phyloP scores from a whole-genome alignment of 2,113 vertebrate species.

The Myrmecobius fasciatus region DNA sequence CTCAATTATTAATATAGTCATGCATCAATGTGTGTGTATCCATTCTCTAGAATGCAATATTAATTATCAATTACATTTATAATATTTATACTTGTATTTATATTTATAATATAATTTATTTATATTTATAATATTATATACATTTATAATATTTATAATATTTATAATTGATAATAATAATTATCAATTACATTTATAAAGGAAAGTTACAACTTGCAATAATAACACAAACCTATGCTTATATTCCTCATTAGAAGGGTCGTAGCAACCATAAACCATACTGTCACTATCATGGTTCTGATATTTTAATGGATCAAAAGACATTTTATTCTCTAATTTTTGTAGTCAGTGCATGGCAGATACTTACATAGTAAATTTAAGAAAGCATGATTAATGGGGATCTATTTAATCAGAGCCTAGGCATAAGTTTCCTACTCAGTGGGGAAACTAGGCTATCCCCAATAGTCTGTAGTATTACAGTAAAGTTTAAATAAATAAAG shows the following conservation, averaged over 20 bases:
- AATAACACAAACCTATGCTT: not conserved
- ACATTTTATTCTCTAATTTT: not conserved
- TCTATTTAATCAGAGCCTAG: not conserved
- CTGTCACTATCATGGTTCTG: not conserved
- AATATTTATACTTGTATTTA: no score
- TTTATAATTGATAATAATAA: no score
- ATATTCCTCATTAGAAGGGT: not conserved
- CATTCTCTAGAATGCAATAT: not conserved
- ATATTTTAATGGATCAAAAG: not conserved
- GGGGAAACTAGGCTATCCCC: not conserved
- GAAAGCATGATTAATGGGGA: not conserved
- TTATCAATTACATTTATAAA: not conserved
- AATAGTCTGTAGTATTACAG: not conserved
- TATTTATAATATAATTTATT: no score
- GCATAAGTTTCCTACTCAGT: not conserved
- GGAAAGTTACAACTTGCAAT: not conserved
- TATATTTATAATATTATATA: no score
- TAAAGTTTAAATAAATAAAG: not conserved
- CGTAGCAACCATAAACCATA: not conserved
- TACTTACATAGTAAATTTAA: not conserved
- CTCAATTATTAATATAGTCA: not conserved
- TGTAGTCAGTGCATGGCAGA: not conserved
- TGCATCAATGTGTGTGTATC: not conserved
- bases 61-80: not conserved
- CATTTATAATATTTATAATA: no score